phyloP scores from a whole-genome alignment of 1,140 invertebrate genomes.

The Drosophila ogumai region DNA sequence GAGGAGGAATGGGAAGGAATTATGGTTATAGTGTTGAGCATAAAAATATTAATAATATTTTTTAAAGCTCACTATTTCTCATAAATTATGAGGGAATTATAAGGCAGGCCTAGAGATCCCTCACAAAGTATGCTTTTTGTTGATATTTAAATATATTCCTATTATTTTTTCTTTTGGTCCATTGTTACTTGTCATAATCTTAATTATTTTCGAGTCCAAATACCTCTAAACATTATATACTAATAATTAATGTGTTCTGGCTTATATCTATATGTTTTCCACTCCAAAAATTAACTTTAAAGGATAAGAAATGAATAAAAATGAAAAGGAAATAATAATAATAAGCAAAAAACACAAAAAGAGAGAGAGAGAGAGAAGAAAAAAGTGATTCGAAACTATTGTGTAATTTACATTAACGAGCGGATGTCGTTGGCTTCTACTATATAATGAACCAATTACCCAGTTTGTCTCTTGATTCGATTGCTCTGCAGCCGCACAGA shows the following conservation, averaged over 20 bases:
- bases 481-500: slow-evolving; percentile 61
- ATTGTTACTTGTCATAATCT: too few species aligned
- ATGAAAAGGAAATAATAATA: slow-evolving; percentile 7
- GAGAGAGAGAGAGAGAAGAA: not conserved
- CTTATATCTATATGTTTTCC: not conserved
- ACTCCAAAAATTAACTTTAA: not conserved
- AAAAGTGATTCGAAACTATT: slow-evolving; percentile 70
- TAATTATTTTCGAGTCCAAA: not conserved
- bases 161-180: not conserved
- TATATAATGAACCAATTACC: slow-evolving; percentile 82
- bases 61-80: not conserved
- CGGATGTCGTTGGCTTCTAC: slow-evolving; percentile 78
- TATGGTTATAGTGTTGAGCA: not conserved
- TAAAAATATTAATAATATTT: not conserved
- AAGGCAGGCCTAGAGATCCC: not conserved
- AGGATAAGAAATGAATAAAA: not conserved
- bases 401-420: slow-evolving; percentile 83
- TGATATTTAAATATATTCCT: not conserved
- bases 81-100: not conserved
- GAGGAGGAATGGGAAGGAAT: not conserved
- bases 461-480: slow-evolving; percentile 82
- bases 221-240: not conserved
- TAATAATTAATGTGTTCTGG: not conserved
- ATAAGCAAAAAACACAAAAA: slow-evolving; percentile 6
- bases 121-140: not conserved